These are phyloP conservation scores for Drosophila albomicans DNA, from an alignment of 1,140 invertebrate genomes.

Conservation along the genomic window DNA sequence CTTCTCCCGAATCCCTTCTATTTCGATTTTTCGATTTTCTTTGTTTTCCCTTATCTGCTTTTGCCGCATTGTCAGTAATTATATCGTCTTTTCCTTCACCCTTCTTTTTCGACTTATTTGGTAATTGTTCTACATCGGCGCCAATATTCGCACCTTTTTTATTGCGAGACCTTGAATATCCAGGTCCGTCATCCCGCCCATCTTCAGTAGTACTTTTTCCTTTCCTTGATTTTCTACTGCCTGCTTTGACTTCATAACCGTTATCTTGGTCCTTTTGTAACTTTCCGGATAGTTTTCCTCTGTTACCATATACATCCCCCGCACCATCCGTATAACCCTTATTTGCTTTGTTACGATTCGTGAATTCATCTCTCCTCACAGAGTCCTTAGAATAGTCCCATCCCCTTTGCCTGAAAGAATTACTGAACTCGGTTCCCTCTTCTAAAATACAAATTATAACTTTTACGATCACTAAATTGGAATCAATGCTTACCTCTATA, in stretches of 20 bases:
- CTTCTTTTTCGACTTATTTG: neutral
- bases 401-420: neutral
- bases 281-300: neutral
- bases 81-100: neutral
- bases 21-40: neutral
- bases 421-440: slow-evolving; percentile 2
- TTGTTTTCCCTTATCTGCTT: neutral
- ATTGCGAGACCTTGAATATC: neutral
- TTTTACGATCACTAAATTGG: neutral
- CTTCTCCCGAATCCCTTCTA: neutral
- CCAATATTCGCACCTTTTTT: neutral
- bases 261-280: neutral
- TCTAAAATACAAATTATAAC: neutral
- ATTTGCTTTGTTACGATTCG: neutral
- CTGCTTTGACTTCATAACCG: slow-evolving; percentile 6
- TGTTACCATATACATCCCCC: neutral
- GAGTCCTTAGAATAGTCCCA: neutral
- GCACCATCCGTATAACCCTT: neutral
- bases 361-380: slow-evolving; percentile 5
- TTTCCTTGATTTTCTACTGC: neutral
- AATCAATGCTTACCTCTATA: slow-evolving; percentile 21
- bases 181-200: neutral
- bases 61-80: neutral
- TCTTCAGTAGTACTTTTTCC: neutral
- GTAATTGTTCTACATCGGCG: neutral